phyloP scores from a whole-genome alignment of 2,888 invertebrate genomes.

The Parasteatoda lunata region DNA sequence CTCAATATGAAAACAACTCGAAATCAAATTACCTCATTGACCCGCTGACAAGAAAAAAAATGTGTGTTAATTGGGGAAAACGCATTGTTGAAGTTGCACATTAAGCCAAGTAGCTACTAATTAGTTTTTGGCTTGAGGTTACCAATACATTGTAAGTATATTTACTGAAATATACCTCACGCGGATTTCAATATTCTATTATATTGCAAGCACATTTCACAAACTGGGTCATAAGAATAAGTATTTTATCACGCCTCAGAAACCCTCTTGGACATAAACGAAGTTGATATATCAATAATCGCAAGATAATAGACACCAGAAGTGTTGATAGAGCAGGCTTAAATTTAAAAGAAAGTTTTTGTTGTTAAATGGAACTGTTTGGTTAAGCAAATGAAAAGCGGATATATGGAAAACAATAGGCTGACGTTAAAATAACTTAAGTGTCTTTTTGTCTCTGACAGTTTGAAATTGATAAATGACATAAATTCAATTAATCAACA shows the following conservation, averaged over 20 bases:
- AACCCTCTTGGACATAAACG: background rate
- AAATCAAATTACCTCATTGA: conserved; percentile 18
- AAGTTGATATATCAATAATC: background rate
- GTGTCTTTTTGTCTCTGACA: too few species aligned
- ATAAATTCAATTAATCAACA: too few species aligned
- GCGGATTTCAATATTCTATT: conserved; percentile 30
- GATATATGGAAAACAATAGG: too few species aligned
- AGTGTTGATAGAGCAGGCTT: background rate
- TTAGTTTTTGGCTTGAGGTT: conserved; percentile 4
- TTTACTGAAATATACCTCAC: conserved; percentile 10
- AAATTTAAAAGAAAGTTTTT: background rate
- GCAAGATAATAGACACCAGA: background rate
- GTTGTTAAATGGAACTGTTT: background rate
- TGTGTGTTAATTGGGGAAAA: conserved; percentile 35
- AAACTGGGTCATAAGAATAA: conserved; percentile 28
- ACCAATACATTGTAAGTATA: conserved; percentile 6
- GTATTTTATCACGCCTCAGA: background rate
- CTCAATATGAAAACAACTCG: background rate
- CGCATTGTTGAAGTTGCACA: background rate
- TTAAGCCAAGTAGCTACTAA: background rate
- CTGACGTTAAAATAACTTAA: too few species aligned
- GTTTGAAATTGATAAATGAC: too few species aligned
- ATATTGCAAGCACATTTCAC: background rate
- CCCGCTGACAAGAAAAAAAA: conserved; percentile 10
- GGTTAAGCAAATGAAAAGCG: background rate